A percentile compares a stretch with the other conserved stretches of the same genome.
Conservation (phyloP, 1,140 invertebrate genomes). For the Heliconius melpomene region DNA sequence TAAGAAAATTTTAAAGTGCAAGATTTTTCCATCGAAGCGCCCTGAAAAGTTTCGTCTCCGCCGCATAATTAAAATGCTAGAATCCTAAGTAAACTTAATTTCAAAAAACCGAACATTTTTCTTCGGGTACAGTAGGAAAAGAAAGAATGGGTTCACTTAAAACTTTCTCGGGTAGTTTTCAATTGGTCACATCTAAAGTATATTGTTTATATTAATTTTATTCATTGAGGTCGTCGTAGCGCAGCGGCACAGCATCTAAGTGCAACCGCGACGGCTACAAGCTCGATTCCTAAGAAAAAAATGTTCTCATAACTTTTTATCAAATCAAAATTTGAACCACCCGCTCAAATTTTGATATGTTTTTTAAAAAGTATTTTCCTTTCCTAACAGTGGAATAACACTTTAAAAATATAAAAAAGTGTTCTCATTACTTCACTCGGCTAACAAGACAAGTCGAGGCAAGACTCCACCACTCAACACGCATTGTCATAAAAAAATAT, state of each 20-base stretch:
- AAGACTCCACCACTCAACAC: too few relatives aligned
- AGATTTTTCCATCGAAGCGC: conserved; percentile 4
- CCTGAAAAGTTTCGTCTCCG: neutral
- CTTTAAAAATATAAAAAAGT: too few relatives aligned
- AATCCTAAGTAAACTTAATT: neutral
- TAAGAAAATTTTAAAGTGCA: neutral
- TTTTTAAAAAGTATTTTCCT: too few relatives aligned
- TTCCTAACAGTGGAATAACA: too few relatives aligned
- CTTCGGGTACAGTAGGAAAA: neutral
- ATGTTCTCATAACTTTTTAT: too few relatives aligned
- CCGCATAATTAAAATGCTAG: conserved; percentile 8
- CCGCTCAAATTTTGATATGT: too few relatives aligned
- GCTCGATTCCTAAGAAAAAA: neutral
- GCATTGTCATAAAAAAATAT: too few relatives aligned
- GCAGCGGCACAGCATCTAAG: neutral
- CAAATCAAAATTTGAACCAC: too few relatives aligned
- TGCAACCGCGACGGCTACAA: neutral
- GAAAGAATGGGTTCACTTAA: neutral
- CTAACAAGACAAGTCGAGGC: too few relatives aligned
- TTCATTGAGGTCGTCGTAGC: neutral
- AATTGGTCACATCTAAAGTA: neutral
- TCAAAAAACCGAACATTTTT: conserved; percentile 3
- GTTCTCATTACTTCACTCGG: too few relatives aligned
- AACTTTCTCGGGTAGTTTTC: neutral
- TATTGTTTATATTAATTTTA: neutral